A percentile compares a stretch with the other conserved stretches of the same genome.
Evolutionary conservation across 2,113 vertebrate genomes (phyloP).

Genomic region (Heloderma charlesbogerti): DNA sequence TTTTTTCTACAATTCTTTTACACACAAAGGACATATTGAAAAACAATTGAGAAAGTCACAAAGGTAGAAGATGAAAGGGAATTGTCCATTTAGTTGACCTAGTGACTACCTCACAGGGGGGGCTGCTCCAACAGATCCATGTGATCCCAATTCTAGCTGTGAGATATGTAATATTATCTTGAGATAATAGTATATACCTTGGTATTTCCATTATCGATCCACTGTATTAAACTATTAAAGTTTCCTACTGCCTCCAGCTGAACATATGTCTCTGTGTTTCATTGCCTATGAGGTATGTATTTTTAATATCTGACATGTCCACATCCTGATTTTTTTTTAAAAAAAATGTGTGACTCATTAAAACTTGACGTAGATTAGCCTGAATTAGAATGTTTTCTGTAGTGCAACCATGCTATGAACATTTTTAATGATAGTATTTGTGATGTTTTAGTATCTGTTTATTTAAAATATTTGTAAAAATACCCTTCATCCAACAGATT

Average conservation of each 20-base stretch:
- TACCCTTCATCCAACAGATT: not conserved
- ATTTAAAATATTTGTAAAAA: not conserved
- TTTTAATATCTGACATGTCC: not conserved
- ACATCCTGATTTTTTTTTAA: not conserved
- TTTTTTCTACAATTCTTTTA: not conserved
- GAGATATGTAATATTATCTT: not conserved
- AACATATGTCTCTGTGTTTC: slow-evolving; percentile 12
- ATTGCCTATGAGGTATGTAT: not conserved
- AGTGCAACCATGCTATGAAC: not conserved
- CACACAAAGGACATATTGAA: not conserved
- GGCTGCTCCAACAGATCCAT: not conserved
- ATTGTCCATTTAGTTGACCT: not conserved
- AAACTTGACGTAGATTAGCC: not conserved
- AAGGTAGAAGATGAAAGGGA: not conserved
- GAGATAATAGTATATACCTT: not conserved
- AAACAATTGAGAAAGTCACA: not conserved
- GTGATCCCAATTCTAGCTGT: not conserved
- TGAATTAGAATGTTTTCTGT: not conserved
- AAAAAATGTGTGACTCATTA: not conserved
- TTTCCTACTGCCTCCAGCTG: not conserved
- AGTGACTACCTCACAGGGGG: not conserved
- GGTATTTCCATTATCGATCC: not conserved
- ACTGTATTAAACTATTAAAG: not conserved
- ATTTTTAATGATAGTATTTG: not conserved
- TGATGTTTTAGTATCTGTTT: not conserved